Evolutionary conservation across 1,140 invertebrate genomes (phyloP), one percentile per base, ranked within the genome.

Genomic region (Drosophila orosa): DNA sequence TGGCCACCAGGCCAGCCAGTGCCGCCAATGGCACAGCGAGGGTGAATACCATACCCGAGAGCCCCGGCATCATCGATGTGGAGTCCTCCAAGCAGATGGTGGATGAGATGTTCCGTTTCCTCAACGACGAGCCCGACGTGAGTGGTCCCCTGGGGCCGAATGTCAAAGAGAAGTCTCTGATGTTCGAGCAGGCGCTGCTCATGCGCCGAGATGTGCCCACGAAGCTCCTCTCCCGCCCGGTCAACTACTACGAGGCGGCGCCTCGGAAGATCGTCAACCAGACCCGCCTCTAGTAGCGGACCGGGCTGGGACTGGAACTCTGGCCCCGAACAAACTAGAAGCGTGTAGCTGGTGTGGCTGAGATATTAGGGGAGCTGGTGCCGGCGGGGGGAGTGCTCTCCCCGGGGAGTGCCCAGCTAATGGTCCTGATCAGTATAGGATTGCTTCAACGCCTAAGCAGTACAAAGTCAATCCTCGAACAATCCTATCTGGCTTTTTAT

Each of bases 91-190:
- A 92, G 92, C 94, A 58, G 42, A 90, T 91, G 44, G 90, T 91
- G 7, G 90, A 91, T 27, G 90, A 91, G 61, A 87, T 90, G 4
- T 95, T 95, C 80, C 93, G 93, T 66, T 95, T 95, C 72, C 91
- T 95, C 15, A 87, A 87, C 56, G 93, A 94, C 40, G 84, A 92
- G 17, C 92, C 93, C 47, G 85, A 89, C 74, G 89, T 86, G 79
- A 80, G 80, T 80, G 72, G 83, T 58, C 80, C 79, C 1, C 54
- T 90, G 42, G 84, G 89, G 35, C 83, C 84, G 39, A 92, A 92
- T 74, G 92, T 92, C 25, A 92, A 90, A 78, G 91, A 91, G 66
- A 92, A 92, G 63, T 91, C 91, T 19, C 65, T 84, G 54, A 84
- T 90, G 63, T 92, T 92, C 66, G 91, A 92, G 61, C 78, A 81